Conservation (phyloP, 2,113 vertebrate species). For the Meleagris gallopavo region DNA sequence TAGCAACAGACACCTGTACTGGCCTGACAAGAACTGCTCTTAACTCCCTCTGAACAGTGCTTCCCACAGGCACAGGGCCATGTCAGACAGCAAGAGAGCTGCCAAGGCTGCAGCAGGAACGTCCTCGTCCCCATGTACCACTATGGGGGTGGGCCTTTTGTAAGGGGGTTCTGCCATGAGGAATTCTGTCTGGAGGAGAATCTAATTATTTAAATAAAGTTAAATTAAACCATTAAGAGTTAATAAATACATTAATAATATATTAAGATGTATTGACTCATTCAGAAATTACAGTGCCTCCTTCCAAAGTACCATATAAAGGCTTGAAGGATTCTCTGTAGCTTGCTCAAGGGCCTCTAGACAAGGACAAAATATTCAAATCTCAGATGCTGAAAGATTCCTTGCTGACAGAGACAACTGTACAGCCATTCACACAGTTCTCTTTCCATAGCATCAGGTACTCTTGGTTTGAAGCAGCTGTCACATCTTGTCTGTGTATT, state of each 20-base stretch:
- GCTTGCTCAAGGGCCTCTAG: not conserved
- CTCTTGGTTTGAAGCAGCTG: not conserved
- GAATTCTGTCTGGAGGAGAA: not conserved
- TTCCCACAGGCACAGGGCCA: no score
- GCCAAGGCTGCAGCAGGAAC: no score
- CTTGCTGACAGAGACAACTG: not conserved
- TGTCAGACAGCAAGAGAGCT: no score
- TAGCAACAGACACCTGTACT: not conserved
- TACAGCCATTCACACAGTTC: not conserved
- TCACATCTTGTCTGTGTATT: not conserved
- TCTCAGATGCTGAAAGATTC: not conserved
- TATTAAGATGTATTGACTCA: not conserved
- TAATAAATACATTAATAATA: not conserved
- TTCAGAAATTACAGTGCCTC: not conserved
- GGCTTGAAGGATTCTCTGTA: not conserved
- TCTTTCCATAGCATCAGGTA: not conserved
- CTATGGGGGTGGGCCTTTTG: not conserved
- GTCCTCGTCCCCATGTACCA: no score
- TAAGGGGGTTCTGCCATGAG: not conserved
- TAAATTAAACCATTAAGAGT: not conserved
- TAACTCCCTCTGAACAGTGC: no score
- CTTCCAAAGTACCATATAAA: conserved; percentile 14
- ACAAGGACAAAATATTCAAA: not conserved
- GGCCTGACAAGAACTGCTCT: no score
- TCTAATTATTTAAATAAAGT: not conserved